Conservation (phyloP, 2,888 invertebrate species). For the Drosophila kambysellisi region DNA sequence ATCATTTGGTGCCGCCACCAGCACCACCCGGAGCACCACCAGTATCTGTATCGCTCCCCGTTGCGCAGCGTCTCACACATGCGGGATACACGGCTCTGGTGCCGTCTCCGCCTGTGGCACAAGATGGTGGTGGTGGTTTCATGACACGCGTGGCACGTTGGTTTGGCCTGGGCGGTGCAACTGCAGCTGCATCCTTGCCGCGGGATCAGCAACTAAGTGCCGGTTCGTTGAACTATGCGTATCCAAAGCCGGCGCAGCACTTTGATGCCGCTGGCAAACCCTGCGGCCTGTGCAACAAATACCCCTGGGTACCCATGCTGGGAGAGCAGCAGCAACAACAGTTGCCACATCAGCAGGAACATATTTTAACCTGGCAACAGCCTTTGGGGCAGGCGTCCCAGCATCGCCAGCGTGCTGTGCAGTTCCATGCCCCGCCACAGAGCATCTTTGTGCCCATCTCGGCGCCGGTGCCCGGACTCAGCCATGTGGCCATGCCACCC, state of each 20-base stretch:
- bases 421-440: conserved; percentile 43
- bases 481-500: conserved; percentile 87
- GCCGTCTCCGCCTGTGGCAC: background rate
- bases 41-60: conserved; percentile 30
- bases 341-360: conserved; percentile 41
- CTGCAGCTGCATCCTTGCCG: conserved; percentile 28
- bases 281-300: conserved; percentile 92
- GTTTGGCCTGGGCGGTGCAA: conserved; percentile 81
- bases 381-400: conserved; percentile 55
- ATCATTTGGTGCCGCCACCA: conserved; percentile 83
- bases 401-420: conserved; percentile 64
- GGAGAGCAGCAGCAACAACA: conserved; percentile 58
- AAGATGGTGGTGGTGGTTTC: conserved; percentile 65
- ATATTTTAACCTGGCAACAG: conserved; percentile 34
- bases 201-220: conserved; percentile 74
- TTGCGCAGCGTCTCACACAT: conserved; percentile 44
- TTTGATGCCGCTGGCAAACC: conserved; percentile 84
- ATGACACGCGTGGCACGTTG: conserved; percentile 85
- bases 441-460: conserved; percentile 86
- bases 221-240: conserved; percentile 64
- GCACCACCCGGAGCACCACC: conserved; percentile 60
- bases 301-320: conserved; percentile 92
- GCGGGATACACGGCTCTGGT: conserved; percentile 39
- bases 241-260: conserved; percentile 67
- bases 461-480: conserved; percentile 88